Base-by-base conservation (phyloP, 2,888 invertebrate genomes). In the Coecobrya sp. region DNA sequence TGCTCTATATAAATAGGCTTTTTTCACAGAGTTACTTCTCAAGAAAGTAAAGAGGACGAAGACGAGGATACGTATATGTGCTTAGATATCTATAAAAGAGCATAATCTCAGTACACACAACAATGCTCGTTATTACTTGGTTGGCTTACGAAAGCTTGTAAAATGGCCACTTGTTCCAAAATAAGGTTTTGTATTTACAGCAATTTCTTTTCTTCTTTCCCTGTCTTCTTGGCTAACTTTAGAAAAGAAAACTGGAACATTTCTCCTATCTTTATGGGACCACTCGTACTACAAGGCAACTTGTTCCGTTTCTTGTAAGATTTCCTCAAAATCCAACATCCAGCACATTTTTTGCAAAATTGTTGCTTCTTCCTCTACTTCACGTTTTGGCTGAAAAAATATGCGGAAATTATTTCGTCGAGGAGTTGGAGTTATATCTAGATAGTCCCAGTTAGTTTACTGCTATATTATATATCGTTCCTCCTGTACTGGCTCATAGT, bases 41-140 rank as follows among this genome's bases (percentile, higher is more conserved):
- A 2, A 36, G 36, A 36, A 52, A 22, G 79, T 19, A 11, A 16
- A 19, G 76, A 76, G 8, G 36, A 45, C 11, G 55, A 55, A 16
- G 5, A 19, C 19, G 36, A 5, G n/a, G 19, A 36, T 42, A 73
- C 11, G 19, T 42, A 30, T 73, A 2, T 70, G n/a, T 19, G 16
- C n/a, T 11, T 42, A 45, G 7, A 30, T 68, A 25, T 30, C 36
- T 36, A 36, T 27, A 65, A 27, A 22, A 62, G 27, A 65, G 65
- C 27, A 30, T 27, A 65, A 65, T 7, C 11, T 13, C 22, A 10
- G 22, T 22, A 55, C 52, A 82, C 30, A 82, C 81, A 65, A 65
- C 85, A 65, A 65, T 65, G n/a, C 85, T 85, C 49, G 85, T 85
- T 85, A 85, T 65, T 65, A 65, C 45, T 85, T 85, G 25, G 82